phyloP scores from a whole-genome alignment of 2,797 vertebrate species.

The Cynopterus sphinx region DNA sequence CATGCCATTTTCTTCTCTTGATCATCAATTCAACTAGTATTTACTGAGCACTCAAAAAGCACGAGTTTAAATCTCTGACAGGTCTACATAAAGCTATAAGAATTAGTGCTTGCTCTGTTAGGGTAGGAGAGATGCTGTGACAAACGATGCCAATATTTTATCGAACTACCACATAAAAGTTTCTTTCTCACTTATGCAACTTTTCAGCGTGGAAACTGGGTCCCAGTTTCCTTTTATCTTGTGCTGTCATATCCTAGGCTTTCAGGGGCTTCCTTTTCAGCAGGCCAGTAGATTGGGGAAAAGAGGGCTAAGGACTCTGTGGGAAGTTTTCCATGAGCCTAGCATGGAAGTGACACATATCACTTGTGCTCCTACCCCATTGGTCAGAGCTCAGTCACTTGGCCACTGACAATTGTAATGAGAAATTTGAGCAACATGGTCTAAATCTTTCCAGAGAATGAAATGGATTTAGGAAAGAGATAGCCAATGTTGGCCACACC shows the following conservation, averaged over 20 bases:
- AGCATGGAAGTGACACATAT: background rate
- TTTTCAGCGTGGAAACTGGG: background rate
- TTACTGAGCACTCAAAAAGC: background rate
- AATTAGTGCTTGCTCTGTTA: rapidly evolving
- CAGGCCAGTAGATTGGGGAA: background rate
- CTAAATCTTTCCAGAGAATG: background rate
- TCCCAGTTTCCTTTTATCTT: background rate
- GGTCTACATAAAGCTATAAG: background rate
- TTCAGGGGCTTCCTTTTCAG: background rate
- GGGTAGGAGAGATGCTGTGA: background rate
- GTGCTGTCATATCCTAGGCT: background rate
- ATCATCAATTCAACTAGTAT: background rate
- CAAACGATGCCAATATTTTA: background rate
- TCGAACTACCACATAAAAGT: background rate
- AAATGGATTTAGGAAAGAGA: background rate
- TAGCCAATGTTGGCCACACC: background rate
- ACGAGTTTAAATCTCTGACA: background rate
- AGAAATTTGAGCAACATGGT: background rate
- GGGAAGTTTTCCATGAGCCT: background rate
- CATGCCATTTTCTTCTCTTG: background rate
- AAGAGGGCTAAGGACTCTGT: background rate
- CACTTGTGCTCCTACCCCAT: background rate
- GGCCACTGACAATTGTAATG: background rate
- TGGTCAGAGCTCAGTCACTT: background rate
- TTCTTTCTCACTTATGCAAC: background rate